Percentiles rank a stretch among this genome's conserved stretches.
phyloP scores from a whole-genome alignment of 2,113 vertebrate genomes.

The Tamias sibiricus region DNA sequence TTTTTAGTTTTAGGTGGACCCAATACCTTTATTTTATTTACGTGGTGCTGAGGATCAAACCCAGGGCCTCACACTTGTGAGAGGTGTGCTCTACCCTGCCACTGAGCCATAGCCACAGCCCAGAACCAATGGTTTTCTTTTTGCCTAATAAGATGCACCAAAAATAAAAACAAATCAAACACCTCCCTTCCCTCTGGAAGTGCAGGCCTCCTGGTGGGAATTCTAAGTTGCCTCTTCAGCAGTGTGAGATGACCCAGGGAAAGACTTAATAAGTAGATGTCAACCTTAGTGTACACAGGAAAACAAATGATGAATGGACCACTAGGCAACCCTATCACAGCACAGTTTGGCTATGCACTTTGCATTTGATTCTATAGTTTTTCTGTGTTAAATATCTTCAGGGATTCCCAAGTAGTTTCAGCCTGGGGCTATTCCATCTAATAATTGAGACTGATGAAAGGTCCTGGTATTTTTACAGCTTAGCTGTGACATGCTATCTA shows the following conservation, averaged over 20 bases:
- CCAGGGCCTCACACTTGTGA: no score
- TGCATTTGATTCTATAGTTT: slow-evolving; percentile 65
- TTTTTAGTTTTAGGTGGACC: no score
- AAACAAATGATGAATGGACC: slow-evolving; percentile 62
- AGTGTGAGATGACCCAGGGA: slow-evolving; percentile 74
- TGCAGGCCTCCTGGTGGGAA: background rate
- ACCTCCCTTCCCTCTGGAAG: background rate
- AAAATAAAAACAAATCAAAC: background rate
- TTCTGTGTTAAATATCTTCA: slow-evolving; percentile 70
- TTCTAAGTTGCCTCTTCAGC: slow-evolving; percentile 67
- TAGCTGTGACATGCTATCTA: slow-evolving; percentile 80
- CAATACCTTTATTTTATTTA: no score
- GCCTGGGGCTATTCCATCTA: slow-evolving; percentile 81
- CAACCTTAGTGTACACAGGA: slow-evolving; percentile 36
- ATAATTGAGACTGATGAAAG: slow-evolving; percentile 84
- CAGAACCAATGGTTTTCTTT: background rate
- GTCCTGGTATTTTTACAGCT: slow-evolving; percentile 79
- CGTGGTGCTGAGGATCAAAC: no score
- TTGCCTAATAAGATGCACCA: background rate
- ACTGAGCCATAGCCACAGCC: no score
- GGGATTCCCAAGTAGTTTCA: slow-evolving; percentile 76
- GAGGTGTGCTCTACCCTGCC: no score
- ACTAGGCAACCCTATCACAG: background rate
- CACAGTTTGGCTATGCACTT: background rate
- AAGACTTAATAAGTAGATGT: slow-evolving; percentile 74